Base-by-base conservation (phyloP, 2,888 invertebrate genomes). In the Macropis europaea region DNA sequence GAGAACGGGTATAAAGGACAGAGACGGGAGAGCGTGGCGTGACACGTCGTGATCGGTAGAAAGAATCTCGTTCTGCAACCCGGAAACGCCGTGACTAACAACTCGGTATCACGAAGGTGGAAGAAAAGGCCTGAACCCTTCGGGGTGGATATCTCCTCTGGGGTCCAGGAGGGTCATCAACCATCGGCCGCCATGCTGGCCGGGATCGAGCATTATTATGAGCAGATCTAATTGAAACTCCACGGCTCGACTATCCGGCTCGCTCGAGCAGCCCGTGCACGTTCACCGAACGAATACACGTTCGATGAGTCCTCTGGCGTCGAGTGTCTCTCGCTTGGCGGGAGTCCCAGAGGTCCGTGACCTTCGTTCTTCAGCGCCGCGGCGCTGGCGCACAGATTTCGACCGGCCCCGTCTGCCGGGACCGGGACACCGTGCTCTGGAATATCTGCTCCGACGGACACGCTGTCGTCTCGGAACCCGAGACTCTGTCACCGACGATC, bases 181-280 rank as follows among this genome's bases (percentile, higher is more conserved):
- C 82, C 79, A 84, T 82, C 79, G 76, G 64, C 61, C 75, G 66
- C 57, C 76, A 42, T 50, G 67, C 61, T 43, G 70, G 47, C 63
- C 62, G 69, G 72, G 72, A 60, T 73, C 70, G 66, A 56, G 76
- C 72, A 80, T 77, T 82, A 85, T 84, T 85, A 84, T 77, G 82
- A 84, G 75, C 84, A 84, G 82, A 82, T 85, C 83, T 85, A 85
- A 85, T 85, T 85, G 85, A 85, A 85, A 84, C 81, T 79, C 76
- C 79, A 74, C 74, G 79, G 77, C 79, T 76, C 75, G 32, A 38
- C 26, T 28, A n/a, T n/a, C 61, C 24, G 32, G n/a, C 34, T 17
- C 52, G 43, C n/a, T 17, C n/a, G 40, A 15, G 2, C 26, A 22
- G 28, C 28, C n/a, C n/a, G n/a, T n/a, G n/a, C n/a, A 1, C n/a